Conservation (phyloP, 2,797 vertebrate genomes). For the Aplochiton taeniatus region DNA sequence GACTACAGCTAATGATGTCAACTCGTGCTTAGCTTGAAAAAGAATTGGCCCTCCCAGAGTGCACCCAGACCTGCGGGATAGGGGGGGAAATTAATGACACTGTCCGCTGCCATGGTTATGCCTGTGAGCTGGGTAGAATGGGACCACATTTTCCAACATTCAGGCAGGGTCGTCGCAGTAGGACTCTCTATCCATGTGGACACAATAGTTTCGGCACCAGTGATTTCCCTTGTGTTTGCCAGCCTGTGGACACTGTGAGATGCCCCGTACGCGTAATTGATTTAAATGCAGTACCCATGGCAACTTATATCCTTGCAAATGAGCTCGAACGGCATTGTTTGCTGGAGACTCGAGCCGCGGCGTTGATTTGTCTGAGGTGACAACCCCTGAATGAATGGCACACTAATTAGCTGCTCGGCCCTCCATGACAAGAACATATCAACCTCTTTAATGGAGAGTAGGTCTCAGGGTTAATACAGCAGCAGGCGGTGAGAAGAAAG, state of each 20-base stretch:
- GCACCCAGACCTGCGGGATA: neutral
- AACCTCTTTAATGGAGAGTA: conserved; percentile 43
- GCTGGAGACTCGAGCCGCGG: conserved; percentile 15
- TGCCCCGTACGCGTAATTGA: conserved; percentile 29
- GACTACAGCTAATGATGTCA: neutral
- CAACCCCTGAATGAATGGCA: conserved; percentile 36
- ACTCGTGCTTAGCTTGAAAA: neutral
- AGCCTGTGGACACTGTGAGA: conserved; percentile 13
- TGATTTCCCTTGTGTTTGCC: neutral
- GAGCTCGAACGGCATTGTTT: conserved; percentile 37
- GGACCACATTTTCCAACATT: neutral
- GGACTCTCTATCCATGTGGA: neutral
- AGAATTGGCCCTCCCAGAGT: neutral
- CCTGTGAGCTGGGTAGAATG: conserved; percentile 10
- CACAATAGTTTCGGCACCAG: conserved; percentile 25
- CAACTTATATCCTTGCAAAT: conserved; percentile 42
- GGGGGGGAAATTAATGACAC: neutral
- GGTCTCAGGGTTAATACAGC: conserved; percentile 50
- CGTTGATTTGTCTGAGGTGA: conserved; percentile 42
- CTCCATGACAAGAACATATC: conserved; percentile 47
- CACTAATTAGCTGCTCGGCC: conserved; percentile 48
- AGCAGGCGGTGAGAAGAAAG: neutral
- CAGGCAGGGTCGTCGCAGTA: neutral
- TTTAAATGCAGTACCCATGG: conserved; percentile 44
- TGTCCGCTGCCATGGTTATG: neutral